Conservation (phyloP, 2,797 vertebrate species). For the Myotis findleyi region DNA sequence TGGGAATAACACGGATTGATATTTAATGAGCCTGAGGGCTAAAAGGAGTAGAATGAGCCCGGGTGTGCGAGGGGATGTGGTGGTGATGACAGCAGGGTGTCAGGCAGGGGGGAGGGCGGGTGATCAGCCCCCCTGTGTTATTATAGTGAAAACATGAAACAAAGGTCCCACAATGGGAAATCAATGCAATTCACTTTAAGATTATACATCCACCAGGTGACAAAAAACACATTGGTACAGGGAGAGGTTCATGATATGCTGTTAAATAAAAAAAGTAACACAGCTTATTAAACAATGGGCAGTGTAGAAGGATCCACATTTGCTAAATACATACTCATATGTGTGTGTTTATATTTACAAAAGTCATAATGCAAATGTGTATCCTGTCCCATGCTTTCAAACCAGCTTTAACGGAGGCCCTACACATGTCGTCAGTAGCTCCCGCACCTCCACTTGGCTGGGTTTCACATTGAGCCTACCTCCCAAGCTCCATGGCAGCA, state of each 20-base stretch:
- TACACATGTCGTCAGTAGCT: background rate
- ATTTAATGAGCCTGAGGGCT: background rate
- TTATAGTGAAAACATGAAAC: background rate
- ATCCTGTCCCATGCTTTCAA: background rate
- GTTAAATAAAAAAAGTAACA: background rate
- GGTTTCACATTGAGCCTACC: background rate
- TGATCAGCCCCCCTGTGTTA: background rate
- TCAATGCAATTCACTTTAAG: background rate
- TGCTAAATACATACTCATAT: background rate
- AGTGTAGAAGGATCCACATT: background rate
- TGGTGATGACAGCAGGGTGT: fast-evolving
- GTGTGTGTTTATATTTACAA: background rate
- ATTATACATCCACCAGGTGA: background rate
- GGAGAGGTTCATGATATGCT: background rate
- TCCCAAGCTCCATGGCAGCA: background rate
- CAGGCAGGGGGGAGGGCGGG: background rate
- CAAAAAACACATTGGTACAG: background rate
- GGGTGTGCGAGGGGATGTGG: too few species aligned
- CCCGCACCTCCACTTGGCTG: background rate
- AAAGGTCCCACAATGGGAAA: background rate
- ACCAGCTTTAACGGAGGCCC: background rate
- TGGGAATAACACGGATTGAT: background rate
- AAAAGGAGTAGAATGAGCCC: background rate
- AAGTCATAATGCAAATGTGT: background rate
- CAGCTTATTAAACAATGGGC: background rate